A percentile compares a stretch with the other conserved stretches of the same genome.
phyloP scores from a whole-genome alignment of 2,888 invertebrate species.

The Drosophila villosipedis region DNA sequence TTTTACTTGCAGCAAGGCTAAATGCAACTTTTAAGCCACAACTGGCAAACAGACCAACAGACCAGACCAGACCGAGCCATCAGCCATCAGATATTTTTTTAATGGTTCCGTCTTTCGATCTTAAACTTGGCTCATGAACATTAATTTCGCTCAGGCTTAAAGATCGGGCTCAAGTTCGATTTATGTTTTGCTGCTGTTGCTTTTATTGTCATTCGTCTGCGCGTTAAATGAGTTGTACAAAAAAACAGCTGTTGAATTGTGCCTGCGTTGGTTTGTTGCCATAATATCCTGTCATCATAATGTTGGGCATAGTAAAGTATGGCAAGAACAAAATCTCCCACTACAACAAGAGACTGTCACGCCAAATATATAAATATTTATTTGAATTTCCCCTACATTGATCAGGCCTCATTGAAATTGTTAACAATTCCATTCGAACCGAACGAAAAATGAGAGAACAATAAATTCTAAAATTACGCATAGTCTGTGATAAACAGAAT shows the following conservation, averaged over 20 bases:
- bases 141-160: slow-evolving; percentile 28
- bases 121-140: slow-evolving; percentile 41
- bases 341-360: background rate
- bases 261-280: slow-evolving; percentile 5
- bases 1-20: slow-evolving; percentile 71
- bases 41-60: slow-evolving; percentile 2
- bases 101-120: slow-evolving; percentile 46
- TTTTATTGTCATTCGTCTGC: slow-evolving; percentile 22
- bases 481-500: background rate
- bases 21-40: slow-evolving; percentile 30
- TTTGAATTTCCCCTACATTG: background rate
- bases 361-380: background rate
- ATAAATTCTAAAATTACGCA: background rate
- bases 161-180: slow-evolving; percentile 12
- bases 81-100: slow-evolving; percentile 4
- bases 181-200: slow-evolving; percentile 25
- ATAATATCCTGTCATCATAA: background rate
- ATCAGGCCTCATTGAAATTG: background rate
- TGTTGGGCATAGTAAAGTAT: background rate
- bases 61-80: slow-evolving; percentile 8
- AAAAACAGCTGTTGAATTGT: slow-evolving; percentile 60
- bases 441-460: background rate
- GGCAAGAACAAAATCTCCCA: background rate
- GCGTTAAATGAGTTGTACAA: slow-evolving; percentile 53
- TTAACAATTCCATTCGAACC: background rate